Evolutionary conservation across 1,140 invertebrate genomes (phyloP).

Genomic region (Globodera ellingtonae): DNA sequence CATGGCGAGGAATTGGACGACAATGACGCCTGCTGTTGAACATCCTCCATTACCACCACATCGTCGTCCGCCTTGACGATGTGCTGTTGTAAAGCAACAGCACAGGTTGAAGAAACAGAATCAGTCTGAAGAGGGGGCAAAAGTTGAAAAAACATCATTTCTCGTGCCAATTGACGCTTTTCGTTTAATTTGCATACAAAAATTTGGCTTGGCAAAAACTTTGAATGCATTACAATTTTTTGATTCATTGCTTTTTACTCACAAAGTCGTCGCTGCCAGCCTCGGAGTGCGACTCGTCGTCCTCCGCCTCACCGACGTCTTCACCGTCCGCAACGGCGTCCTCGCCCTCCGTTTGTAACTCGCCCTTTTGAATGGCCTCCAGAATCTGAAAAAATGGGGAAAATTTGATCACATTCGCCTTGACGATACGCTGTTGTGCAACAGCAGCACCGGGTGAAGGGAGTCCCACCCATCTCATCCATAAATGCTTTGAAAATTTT

Average conservation of each 20-base stretch:
- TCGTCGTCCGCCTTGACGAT: background rate
- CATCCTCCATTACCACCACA: background rate
- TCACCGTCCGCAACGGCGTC: background rate
- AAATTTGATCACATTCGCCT: no score
- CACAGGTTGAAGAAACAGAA: background rate
- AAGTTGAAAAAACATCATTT: no score
- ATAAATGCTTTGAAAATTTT: background rate
- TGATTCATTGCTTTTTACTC: background rate
- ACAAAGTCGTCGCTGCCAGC: background rate
- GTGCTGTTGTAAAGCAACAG: background rate
- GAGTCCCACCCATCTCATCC: background rate
- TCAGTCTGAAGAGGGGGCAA: background rate
- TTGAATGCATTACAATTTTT: background rate
- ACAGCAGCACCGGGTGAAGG: background rate
- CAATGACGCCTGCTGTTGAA: no score
- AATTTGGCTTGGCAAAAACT: no score
- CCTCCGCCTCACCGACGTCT: background rate
- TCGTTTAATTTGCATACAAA: no score
- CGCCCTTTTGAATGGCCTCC: conserved; percentile 3
- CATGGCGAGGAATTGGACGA: no score
- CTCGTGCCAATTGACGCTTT: no score
- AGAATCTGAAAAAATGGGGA: background rate
- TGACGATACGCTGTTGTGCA: no score
- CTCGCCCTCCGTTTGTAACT: background rate
- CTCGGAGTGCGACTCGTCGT: background rate